Evolutionary conservation across 2,113 vertebrate genomes (phyloP).

Genomic region (Hyperopisus bebe): DNA sequence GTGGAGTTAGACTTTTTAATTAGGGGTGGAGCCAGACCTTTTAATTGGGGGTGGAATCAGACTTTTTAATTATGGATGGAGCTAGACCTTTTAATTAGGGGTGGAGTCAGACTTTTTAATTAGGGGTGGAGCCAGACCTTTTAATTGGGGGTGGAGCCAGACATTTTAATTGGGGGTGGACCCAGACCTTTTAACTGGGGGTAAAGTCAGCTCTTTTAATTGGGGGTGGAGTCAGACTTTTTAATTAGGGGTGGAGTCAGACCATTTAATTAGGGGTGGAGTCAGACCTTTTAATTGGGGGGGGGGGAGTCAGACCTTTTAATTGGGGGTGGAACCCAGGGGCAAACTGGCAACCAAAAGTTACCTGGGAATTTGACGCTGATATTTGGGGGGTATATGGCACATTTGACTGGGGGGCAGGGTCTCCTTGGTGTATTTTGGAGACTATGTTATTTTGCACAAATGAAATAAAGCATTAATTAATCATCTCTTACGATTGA

Average conservation of each 20-base stretch:
- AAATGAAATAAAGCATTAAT: neutral
- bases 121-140: neutral
- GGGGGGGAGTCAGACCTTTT: neutral
- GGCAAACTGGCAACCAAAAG: neutral
- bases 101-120: neutral
- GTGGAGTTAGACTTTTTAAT: neutral
- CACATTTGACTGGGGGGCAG: neutral
- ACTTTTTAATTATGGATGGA: neutral
- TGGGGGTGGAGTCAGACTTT: no score
- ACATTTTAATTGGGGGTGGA: neutral
- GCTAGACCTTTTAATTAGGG: no score
- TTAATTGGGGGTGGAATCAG: neutral
- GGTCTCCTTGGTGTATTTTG: neutral
- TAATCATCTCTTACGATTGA: neutral
- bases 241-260: neutral
- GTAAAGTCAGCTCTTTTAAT: neutral
- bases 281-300: neutral
- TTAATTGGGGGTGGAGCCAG: neutral
- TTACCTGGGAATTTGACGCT: neutral
- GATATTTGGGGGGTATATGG: neutral
- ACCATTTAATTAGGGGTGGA: neutral
- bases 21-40: neutral
- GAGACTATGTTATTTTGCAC: neutral
- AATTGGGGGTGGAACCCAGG: neutral
- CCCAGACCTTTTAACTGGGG: no score